A percentile compares a stretch with the other conserved stretches of the same genome.
phyloP scores from a whole-genome alignment of 2,797 vertebrate species.

The Pangasius macronema region DNA sequence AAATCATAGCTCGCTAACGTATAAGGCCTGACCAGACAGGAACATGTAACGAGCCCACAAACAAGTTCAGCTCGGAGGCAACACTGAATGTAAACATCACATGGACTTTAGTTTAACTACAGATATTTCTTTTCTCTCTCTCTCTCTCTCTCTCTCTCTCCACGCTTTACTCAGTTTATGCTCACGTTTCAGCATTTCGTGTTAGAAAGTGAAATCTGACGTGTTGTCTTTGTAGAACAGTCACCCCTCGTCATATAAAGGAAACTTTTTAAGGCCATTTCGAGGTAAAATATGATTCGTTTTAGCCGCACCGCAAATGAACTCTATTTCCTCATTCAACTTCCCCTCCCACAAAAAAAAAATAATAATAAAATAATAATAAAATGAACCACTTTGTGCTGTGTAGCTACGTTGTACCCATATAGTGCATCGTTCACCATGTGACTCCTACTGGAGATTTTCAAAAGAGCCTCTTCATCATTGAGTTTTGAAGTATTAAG shows the following conservation, averaged over 20 bases:
- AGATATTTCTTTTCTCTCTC: not conserved
- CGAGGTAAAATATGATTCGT: slow-evolving; percentile 47
- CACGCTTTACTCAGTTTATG: not conserved
- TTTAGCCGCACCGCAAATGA: not conserved
- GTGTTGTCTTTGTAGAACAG: slow-evolving; percentile 6
- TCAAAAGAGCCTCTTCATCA: not conserved
- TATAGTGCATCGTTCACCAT: slow-evolving; percentile 2
- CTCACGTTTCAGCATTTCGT: not conserved
- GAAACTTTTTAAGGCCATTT: slow-evolving; percentile 60
- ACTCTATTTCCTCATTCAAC: not conserved
- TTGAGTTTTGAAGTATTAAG: not conserved
- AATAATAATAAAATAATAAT: too few species aligned
- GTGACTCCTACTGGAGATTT: not conserved
- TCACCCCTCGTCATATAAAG: slow-evolving; percentile 18
- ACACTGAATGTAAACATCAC: slow-evolving; percentile 36
- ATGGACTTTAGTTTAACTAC: slow-evolving; percentile 24
- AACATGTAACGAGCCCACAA: slow-evolving; percentile 1
- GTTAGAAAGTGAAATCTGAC: not conserved
- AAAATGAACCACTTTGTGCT: not conserved
- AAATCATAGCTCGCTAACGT: not conserved
- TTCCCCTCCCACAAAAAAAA: not conserved
- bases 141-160: not conserved
- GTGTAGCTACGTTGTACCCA: not conserved
- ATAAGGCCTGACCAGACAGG: slow-evolving; percentile 1
- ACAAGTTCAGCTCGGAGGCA: slow-evolving; percentile 21